A percentile compares a stretch with the other conserved stretches of the same genome.
These are phyloP conservation scores for Agelaius tricolor DNA, from an alignment of 2,113 vertebrate genomes.

Conservation along the genomic window DNA sequence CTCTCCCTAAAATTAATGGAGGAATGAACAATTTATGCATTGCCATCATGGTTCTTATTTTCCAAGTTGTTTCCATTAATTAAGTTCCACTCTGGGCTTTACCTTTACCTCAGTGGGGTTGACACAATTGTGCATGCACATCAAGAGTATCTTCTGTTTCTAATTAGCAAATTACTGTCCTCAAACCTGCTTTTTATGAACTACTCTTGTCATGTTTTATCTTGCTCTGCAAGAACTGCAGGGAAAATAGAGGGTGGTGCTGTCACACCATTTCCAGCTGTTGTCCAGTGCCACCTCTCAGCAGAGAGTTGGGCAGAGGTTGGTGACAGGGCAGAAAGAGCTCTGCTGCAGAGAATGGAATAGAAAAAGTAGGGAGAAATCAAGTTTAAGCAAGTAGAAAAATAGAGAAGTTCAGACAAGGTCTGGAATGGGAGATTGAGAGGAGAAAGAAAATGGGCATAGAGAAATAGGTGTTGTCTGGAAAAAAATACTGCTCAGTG, in stretches of 20 bases:
- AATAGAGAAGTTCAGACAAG: background rate
- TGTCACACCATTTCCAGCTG: background rate
- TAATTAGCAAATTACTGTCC: background rate
- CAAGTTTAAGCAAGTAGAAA: background rate
- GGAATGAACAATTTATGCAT: background rate
- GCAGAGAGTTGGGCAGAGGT: background rate
- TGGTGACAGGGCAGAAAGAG: background rate
- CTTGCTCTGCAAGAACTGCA: background rate
- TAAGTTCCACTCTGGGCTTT: background rate
- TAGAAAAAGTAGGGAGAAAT: background rate
- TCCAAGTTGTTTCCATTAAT: background rate
- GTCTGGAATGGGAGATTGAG: background rate
- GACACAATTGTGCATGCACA: background rate
- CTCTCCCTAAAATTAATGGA: background rate
- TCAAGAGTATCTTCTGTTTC: background rate
- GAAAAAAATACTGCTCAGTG: background rate
- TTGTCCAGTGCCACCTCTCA: background rate
- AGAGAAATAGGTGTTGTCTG: background rate
- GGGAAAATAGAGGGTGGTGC: background rate
- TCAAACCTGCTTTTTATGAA: background rate
- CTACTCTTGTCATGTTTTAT: background rate
- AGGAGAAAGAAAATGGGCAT: background rate
- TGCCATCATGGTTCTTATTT: background rate
- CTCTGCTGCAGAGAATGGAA: background rate
- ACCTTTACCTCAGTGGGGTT: background rate